A percentile compares a stretch with the other conserved stretches of the same genome.
Conservation (phyloP, 1,140 invertebrate genomes). For the Trachymyrmex septentrionalis region DNA sequence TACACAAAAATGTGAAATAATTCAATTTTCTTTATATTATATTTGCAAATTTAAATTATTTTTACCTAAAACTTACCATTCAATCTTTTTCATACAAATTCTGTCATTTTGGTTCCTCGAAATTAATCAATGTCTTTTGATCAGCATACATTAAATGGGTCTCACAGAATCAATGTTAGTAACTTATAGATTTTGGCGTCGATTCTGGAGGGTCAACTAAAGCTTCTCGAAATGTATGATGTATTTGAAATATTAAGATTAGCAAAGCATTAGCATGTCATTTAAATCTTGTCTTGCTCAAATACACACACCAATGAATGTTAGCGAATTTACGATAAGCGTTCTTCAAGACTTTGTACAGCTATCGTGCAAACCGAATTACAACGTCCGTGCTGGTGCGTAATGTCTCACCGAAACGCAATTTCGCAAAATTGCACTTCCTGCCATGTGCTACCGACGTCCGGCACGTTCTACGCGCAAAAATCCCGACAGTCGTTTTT, state of each 20-base stretch:
- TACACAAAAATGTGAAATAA: too few relatives aligned
- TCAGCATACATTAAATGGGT: too few relatives aligned
- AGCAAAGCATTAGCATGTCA: background rate
- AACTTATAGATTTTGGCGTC: too few relatives aligned
- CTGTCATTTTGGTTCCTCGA: too few relatives aligned
- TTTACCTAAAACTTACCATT: too few relatives aligned
- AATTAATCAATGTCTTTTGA: too few relatives aligned
- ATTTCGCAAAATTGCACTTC: slow-evolving; percentile 50
- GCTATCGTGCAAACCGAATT: background rate
- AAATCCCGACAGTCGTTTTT: too few relatives aligned
- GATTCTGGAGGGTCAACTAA: too few relatives aligned
- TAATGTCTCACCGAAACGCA: slow-evolving; percentile 17
- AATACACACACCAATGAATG: background rate
- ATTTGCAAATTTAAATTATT: too few relatives aligned
- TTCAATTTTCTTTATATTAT: too few relatives aligned
- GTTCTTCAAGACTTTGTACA: slow-evolving; percentile 2
- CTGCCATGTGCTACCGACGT: slow-evolving; percentile 8
- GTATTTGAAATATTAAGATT: background rate
- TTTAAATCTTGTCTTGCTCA: background rate
- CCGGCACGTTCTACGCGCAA: background rate
- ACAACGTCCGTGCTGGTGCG: background rate
- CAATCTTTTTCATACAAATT: too few relatives aligned
- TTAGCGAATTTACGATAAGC: background rate
- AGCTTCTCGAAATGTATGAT: background rate
- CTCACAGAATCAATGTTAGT: too few relatives aligned